Conservation (phyloP, 2,888 invertebrate species). For the Tanytarsus gracilentus region DNA sequence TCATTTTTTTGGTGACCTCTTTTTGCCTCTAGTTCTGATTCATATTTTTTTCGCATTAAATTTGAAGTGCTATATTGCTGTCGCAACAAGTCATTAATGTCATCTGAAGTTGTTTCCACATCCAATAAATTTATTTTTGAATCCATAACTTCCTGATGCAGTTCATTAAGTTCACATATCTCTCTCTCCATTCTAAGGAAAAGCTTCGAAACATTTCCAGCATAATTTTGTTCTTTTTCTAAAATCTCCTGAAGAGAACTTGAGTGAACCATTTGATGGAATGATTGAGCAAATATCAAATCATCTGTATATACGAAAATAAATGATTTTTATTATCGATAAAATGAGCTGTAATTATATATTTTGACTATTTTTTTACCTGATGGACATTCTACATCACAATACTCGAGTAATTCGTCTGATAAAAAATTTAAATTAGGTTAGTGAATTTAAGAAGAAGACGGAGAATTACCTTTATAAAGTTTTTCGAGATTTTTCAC, state of each 20-base stretch:
- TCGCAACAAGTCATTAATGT: conserved; percentile 76
- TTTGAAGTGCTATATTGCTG: conserved; percentile 76
- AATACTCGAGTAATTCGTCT: conserved; percentile 74
- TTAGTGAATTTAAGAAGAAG: conserved; percentile 35
- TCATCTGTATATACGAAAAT: no score
- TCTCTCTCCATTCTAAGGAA: conserved; percentile 63
- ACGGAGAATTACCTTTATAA: conserved; percentile 46
- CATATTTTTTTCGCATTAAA: conserved; percentile 75
- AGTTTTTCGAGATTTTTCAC: conserved; percentile 71
- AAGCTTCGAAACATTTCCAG: conserved; percentile 66
- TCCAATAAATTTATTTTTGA: conserved; percentile 71
- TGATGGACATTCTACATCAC: conserved; percentile 71
- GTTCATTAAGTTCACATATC: conserved; percentile 59
- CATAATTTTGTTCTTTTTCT: conserved; percentile 79
- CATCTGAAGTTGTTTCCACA: conserved; percentile 54
- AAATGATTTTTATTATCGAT: no score
- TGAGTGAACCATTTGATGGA: conserved; percentile 61
- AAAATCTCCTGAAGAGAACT: conserved; percentile 80
- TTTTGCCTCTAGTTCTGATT: conserved; percentile 73
- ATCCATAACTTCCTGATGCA: conserved; percentile 85
- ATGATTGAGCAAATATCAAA: conserved; percentile 53
- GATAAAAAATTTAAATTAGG: neutral
- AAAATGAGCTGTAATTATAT: no score
- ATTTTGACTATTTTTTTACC: no score
- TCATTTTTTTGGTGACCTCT: conserved; percentile 76